These are phyloP conservation scores for Limnephilus auricula DNA, from an alignment of 2,888 invertebrate genomes.

Conservation along the genomic window DNA sequence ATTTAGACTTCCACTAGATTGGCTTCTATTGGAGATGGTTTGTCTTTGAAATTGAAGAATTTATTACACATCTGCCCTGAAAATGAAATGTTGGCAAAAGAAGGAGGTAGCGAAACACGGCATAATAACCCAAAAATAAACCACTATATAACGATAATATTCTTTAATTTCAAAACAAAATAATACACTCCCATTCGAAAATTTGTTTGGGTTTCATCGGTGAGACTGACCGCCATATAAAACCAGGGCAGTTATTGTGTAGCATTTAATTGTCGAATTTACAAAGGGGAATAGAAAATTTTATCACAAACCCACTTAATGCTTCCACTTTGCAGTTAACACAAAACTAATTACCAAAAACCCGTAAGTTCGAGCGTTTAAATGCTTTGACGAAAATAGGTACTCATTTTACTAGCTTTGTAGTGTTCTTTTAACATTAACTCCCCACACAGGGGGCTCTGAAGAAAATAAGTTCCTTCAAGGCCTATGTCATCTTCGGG, in stretches of 20 bases:
- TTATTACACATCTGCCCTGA: too few species aligned
- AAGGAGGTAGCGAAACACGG: too few species aligned
- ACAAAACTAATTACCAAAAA: slow-evolving; percentile 19
- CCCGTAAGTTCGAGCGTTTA: background rate
- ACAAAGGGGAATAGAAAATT: slow-evolving; percentile 15
- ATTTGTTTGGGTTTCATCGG: background rate
- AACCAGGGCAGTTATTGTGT: background rate
- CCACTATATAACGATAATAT: too few species aligned
- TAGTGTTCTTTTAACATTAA: background rate
- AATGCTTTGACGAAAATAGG: background rate
- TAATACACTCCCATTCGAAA: too few species aligned
- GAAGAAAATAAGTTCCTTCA: too few species aligned
- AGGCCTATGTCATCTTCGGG: too few species aligned
- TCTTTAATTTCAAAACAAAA: too few species aligned
- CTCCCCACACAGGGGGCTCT: too few species aligned
- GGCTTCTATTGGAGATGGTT: background rate
- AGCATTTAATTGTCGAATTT: background rate
- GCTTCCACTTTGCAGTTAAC: slow-evolving; percentile 20
- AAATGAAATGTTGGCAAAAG: too few species aligned
- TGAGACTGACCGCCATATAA: background rate
- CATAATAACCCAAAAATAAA: too few species aligned
- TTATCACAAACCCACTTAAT: slow-evolving; percentile 9
- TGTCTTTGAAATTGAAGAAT: background rate
- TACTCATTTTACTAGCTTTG: background rate
- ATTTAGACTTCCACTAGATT: background rate